phyloP scores from a whole-genome alignment of 2,888 invertebrate genomes.

The Allophyes oxyacanthae region DNA sequence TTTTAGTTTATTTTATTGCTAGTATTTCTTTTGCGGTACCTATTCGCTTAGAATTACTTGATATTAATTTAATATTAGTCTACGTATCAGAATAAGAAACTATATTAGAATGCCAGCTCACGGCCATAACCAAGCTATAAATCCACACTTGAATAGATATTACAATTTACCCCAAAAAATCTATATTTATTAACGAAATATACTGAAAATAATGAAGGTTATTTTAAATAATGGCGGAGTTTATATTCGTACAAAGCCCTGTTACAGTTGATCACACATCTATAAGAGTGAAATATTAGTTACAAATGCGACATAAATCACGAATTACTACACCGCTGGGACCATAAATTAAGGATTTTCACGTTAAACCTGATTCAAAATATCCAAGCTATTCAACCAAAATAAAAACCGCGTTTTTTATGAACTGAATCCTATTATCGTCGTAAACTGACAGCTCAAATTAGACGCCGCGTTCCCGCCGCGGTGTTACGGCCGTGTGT shows the following conservation, averaged over 20 bases:
- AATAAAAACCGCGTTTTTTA: constrained; percentile 14
- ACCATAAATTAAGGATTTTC: constrained; percentile 36
- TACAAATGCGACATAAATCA: constrained; percentile 22
- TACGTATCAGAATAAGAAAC: too few relatives aligned
- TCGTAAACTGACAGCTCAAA: constrained; percentile 1
- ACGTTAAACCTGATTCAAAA: constrained; percentile 13
- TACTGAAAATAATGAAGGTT: too few relatives aligned
- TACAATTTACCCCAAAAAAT: too few relatives aligned
- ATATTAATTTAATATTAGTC: too few relatives aligned
- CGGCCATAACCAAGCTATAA: constrained; percentile 5
- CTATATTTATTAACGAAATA: too few relatives aligned
- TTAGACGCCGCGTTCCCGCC: neutral
- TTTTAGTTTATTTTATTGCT: too few relatives aligned
- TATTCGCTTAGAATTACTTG: too few relatives aligned
- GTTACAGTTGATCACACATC: constrained; percentile 25
- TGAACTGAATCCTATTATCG: neutral
- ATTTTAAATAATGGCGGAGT: too few relatives aligned
- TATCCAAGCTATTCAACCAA: constrained; percentile 4
- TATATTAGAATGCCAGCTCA: constrained; percentile 15
- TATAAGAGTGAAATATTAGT: constrained; percentile 40
- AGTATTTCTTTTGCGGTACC: neutral
- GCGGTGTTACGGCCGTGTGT: neutral
- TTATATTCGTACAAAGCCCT: too few relatives aligned
- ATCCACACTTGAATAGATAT: neutral
- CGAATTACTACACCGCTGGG: constrained; percentile 13